Base-by-base conservation (phyloP, 2,888 invertebrate species). In the Ochropacha duplaris region DNA sequence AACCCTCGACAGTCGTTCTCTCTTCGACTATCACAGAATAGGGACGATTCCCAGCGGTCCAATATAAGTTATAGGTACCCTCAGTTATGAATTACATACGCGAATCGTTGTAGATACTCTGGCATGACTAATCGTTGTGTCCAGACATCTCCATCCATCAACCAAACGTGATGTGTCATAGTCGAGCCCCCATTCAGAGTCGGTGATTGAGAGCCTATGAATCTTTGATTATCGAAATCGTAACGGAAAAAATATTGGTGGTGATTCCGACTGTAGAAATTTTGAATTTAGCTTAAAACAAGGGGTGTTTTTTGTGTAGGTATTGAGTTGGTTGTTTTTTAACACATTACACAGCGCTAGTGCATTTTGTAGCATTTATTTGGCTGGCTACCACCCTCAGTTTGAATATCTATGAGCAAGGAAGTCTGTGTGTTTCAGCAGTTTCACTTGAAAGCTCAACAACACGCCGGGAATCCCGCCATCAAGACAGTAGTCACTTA, bases 121-220 rank as follows among this genome's bases (percentile, higher is more conserved):
- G 61, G 65, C 69, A 79, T 86, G 85, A 86, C 83, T 86, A 84
- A 85, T 84, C 81, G 80, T 71, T 77, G 76, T 68, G 79, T 76
- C 79, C 81, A 77, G 79, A 79, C 71, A 79, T 76, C 78, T 81
- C 67, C 78, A 86, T 86, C 85, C 71, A 85, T 85, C 86, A 86
- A 62, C 9, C 54, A 50, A 81, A 80, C 82, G 81, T 82, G 84
- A 79, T 83, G 83, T 84, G 83, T 85, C 84, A 85, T 85, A 79
- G 69, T 69, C 66, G 72, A 64, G 66, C 65, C 66, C 62, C 64
- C 66, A 71, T 65, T 69, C 64, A 62, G 59, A 57, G 57, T 57
- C 62, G 68, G 76, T 78, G 79, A 83, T 83, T 80, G 83, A 84
- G 75, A 68, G 75, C 62, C 72, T 60, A 71, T 72, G 77, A 77